Conservation (phyloP, 2,888 invertebrate genomes). For the Euplagia quadripunctaria region DNA sequence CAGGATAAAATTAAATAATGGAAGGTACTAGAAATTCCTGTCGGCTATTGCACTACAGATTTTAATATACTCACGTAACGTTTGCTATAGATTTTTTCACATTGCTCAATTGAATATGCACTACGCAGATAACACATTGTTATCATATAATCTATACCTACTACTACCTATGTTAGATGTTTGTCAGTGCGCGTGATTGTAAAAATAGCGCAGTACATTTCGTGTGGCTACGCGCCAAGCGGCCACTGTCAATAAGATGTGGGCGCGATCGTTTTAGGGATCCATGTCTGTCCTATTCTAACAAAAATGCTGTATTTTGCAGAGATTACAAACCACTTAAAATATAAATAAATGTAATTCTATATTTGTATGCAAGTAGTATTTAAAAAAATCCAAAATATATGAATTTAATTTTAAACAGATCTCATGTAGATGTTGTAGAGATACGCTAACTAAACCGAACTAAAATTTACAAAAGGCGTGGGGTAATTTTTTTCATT, state of each 20-base stretch:
- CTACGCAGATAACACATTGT: slow-evolving; percentile 23
- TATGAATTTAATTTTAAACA: no score
- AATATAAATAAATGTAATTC: background rate
- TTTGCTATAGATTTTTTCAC: background rate
- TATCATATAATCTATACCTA: slow-evolving; percentile 27
- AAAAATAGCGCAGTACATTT: slow-evolving; percentile 61
- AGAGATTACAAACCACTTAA: background rate
- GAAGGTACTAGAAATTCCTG: no score
- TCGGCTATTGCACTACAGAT: no score
- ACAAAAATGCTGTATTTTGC: no score
- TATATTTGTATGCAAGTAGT: no score
- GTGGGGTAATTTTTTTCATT: no score
- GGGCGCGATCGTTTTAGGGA: slow-evolving; percentile 38
- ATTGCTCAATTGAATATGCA: background rate
- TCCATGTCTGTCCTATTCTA: slow-evolving; percentile 16
- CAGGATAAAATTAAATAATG: no score
- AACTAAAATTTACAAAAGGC: no score
- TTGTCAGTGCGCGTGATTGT: slow-evolving; percentile 31
- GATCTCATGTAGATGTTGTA: no score
- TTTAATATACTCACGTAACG: no score
- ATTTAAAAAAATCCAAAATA: no score
- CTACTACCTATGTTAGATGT: slow-evolving; percentile 18
- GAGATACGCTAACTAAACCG: no score
- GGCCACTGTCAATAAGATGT: slow-evolving; percentile 53
- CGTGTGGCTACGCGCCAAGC: slow-evolving; percentile 64